Evolutionary conservation across 2,113 vertebrate genomes (phyloP).

Genomic region (Archilochus colubris): DNA sequence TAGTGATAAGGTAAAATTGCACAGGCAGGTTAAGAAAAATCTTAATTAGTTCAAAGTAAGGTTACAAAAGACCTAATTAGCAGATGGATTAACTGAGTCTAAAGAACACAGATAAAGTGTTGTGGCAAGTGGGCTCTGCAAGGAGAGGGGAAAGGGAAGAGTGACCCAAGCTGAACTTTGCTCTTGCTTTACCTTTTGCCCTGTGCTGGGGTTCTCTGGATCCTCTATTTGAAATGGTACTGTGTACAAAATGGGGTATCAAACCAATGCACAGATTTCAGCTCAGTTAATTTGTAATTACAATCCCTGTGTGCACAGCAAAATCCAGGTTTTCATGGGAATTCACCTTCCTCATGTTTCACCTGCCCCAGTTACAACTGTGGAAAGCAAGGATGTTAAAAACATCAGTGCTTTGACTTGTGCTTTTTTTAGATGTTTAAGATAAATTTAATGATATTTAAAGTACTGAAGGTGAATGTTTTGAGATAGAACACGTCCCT

Average conservation of each 20-base stretch:
- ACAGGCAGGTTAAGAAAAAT: not conserved
- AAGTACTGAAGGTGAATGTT: not conserved
- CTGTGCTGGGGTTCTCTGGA: not conserved
- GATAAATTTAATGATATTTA: not conserved
- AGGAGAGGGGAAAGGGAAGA: not conserved
- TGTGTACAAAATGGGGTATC: not conserved
- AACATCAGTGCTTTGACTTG: not conserved
- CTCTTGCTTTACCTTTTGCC: not conserved
- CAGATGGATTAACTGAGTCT: not conserved
- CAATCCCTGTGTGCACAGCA: not conserved
- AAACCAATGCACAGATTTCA: not conserved
- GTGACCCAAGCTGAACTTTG: not conserved
- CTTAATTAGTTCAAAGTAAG: not conserved
- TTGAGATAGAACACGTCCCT: not conserved
- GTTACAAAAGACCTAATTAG: not conserved
- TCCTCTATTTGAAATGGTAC: not conserved
- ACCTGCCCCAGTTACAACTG: not conserved
- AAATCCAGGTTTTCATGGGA: not conserved
- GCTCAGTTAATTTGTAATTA: not conserved
- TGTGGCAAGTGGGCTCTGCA: not conserved
- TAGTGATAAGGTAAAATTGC: not conserved
- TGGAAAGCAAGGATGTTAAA: not conserved
- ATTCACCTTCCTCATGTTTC: not conserved
- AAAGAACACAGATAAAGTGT: not conserved
- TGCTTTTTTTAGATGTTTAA: not conserved